phyloP scores from a whole-genome alignment of 1,140 invertebrate species.

The Temnothorax curvispinosus region DNA sequence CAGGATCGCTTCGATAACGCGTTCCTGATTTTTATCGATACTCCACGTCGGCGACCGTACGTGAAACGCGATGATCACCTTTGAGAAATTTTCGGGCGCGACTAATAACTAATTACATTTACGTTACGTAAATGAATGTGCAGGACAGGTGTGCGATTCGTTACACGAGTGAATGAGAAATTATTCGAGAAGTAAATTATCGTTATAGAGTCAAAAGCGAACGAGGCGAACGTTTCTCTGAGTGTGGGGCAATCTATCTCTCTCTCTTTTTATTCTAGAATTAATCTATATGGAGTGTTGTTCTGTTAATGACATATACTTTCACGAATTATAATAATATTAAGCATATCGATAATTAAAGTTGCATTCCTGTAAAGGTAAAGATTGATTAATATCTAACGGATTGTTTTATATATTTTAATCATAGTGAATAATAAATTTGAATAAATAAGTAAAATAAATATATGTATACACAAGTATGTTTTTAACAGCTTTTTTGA shows the following conservation, averaged over 20 bases:
- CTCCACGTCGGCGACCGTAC: neutral
- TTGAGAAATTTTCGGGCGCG: neutral
- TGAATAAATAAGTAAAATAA: neutral
- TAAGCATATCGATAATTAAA: neutral
- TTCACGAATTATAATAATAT: conserved; percentile 16
- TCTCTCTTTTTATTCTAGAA: neutral
- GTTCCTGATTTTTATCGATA: conserved; percentile 43
- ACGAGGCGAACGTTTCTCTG: neutral
- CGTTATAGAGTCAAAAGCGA: neutral
- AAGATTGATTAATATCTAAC: neutral
- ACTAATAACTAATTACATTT: conserved; percentile 37
- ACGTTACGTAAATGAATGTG: conserved; percentile 26
- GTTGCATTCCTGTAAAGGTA: neutral
- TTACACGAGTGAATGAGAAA: conserved; percentile 50
- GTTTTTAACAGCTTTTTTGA: neutral
- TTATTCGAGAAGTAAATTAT: conserved; percentile 58
- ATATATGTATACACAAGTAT: neutral
- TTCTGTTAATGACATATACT: no score
- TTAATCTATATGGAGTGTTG: neutral
- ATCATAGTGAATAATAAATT: neutral
- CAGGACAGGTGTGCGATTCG: conserved; percentile 54
- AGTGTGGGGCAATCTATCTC: neutral
- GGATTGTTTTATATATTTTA: neutral
- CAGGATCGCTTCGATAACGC: conserved; percentile 10
- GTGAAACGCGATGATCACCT: neutral